phyloP scores from a whole-genome alignment of 2,888 invertebrate genomes.

The Operophtera brumata region DNA sequence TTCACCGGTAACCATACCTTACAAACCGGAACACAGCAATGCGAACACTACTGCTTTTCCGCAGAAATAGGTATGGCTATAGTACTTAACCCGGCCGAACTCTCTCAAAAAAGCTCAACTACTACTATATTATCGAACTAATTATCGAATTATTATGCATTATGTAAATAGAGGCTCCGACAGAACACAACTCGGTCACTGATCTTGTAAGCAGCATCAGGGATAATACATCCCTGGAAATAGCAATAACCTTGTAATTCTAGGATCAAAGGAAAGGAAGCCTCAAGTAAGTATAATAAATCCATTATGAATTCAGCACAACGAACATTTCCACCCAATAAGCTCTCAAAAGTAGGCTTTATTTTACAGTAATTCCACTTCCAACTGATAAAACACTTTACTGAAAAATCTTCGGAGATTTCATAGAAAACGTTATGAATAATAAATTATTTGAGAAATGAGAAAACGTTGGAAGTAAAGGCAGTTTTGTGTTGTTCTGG shows the following conservation, averaged over 20 bases:
- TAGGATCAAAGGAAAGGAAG: conserved; percentile 3
- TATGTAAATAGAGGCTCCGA: too few relatives aligned
- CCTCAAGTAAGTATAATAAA: conserved; percentile 7
- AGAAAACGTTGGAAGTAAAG: neutral
- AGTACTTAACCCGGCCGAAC: too few relatives aligned
- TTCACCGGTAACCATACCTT: too few relatives aligned
- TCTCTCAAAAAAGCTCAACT: too few relatives aligned
- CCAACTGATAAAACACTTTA: neutral
- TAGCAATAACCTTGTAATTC: neutral
- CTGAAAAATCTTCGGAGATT: neutral
- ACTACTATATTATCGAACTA: too few relatives aligned
- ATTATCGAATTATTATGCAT: too few relatives aligned
- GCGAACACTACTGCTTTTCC: too few relatives aligned
- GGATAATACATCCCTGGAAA: neutral
- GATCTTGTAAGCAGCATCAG: too few relatives aligned
- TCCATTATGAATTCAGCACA: conserved; percentile 7
- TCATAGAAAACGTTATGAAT: neutral
- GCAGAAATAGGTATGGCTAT: too few relatives aligned
- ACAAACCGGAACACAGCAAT: too few relatives aligned
- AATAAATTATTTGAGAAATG: neutral
- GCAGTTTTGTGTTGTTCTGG: neutral
- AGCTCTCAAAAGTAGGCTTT: neutral
- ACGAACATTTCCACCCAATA: neutral
- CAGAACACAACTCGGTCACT: too few relatives aligned
- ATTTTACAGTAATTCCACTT: neutral